phyloP scores from a whole-genome alignment of 1,140 invertebrate species.

The Tetragonula clypearis region DNA sequence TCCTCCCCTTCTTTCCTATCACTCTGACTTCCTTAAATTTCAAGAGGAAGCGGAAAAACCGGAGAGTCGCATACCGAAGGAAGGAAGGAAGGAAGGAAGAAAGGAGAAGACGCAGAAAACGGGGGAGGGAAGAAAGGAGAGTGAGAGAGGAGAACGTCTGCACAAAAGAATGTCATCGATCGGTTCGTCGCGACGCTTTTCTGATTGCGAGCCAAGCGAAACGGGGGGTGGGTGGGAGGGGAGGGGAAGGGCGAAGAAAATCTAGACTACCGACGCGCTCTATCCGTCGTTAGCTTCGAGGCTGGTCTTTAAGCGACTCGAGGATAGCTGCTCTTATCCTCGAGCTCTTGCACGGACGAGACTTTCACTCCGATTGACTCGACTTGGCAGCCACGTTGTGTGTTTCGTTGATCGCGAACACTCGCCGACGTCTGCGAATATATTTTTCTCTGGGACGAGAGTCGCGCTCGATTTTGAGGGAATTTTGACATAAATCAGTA shows the following conservation, averaged over 20 bases:
- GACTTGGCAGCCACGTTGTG: no score
- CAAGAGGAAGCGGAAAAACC: neutral
- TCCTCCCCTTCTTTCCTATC: neutral
- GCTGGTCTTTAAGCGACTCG: conserved; percentile 16
- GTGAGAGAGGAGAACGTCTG: conserved; percentile 10
- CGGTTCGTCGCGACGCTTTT: conserved; percentile 57
- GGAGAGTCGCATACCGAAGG: neutral
- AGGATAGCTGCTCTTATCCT: neutral
- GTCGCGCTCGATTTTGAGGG: no score
- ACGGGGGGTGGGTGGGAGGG: conserved; percentile 19
- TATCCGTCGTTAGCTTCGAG: conserved; percentile 1
- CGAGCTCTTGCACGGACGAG: neutral
- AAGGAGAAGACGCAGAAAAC: neutral
- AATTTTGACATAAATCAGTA: no score
- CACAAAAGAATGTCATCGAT: conserved; percentile 64
- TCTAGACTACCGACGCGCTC: conserved; percentile 2
- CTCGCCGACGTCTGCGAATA: no score
- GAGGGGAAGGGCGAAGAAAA: conserved; percentile 48
- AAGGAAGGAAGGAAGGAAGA: conserved; percentile 6
- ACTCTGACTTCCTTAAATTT: conserved; percentile 25
- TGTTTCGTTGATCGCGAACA: no score
- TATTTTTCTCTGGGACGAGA: no score
- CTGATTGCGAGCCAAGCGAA: conserved; percentile 56
- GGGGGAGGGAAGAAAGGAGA: conserved; percentile 13
- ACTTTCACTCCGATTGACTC: neutral